Evolutionary conservation across 2,113 vertebrate genomes (phyloP).

Genomic region (Gracilinanus agilis): DNA sequence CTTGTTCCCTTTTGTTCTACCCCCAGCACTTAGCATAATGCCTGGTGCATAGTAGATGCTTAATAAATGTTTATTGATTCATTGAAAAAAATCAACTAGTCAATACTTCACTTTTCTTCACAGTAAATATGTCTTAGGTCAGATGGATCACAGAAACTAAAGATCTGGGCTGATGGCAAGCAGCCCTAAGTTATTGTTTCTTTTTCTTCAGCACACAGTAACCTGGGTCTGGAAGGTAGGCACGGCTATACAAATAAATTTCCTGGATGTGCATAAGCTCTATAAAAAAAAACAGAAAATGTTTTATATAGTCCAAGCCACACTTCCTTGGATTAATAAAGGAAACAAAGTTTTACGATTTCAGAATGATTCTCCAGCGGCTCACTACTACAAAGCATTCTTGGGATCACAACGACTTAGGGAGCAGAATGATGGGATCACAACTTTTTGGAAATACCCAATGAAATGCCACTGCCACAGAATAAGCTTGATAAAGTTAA

Average conservation of each 20-base stretch:
- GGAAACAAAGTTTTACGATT: conserved; percentile 63
- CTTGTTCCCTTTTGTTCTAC: not conserved
- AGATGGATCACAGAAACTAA: not conserved
- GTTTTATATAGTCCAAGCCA: conserved; percentile 69
- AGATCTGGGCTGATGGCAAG: not conserved
- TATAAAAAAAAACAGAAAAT: conserved; percentile 61
- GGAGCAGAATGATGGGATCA: conserved; percentile 47
- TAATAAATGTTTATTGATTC: not conserved
- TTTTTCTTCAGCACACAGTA: not conserved
- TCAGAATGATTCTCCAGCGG: conserved; percentile 65
- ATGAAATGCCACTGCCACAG: conserved; percentile 66
- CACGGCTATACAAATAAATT: conserved; percentile 43
- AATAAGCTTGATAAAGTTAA: conserved; percentile 49
- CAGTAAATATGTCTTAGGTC: not conserved
- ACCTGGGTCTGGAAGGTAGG: not conserved
- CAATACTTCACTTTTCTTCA: not conserved
- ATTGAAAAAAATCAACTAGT: not conserved
- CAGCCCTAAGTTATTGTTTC: not conserved
- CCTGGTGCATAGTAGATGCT: not conserved
- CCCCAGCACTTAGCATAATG: not conserved
- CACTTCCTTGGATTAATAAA: conserved; percentile 66
- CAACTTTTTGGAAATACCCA: conserved; percentile 45
- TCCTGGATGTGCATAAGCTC: conserved; percentile 14
- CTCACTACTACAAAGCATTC: conserved; percentile 9
- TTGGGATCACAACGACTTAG: conserved; percentile 33